These are phyloP conservation scores for Carapus acus DNA, from an alignment of 2,797 vertebrate species.

Conservation along the genomic window DNA sequence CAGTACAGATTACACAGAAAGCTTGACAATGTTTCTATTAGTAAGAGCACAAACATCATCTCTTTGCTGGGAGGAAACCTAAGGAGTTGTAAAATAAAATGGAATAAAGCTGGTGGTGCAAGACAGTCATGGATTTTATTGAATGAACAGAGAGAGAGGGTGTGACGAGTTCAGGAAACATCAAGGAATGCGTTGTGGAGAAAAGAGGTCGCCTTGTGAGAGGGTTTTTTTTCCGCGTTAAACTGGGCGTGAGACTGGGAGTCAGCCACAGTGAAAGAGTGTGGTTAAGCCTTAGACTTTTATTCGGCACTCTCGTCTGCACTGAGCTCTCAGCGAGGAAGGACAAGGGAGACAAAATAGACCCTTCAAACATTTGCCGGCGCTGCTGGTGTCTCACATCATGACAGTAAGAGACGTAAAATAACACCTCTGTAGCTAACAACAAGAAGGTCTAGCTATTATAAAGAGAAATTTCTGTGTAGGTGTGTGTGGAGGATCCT, in stretches of 20 bases:
- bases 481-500: slow-evolving; percentile 4
- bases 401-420: slow-evolving; percentile 19
- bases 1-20: slow-evolving; percentile 34
- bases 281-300: slow-evolving; percentile 60
- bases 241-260: slow-evolving; percentile 59
- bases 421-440: slow-evolving; percentile 12
- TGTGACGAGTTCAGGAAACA: slow-evolving; percentile 29
- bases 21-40: slow-evolving; percentile 26
- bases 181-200: slow-evolving; percentile 15
- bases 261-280: slow-evolving; percentile 47
- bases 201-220: slow-evolving; percentile 20
- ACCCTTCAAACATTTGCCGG: slow-evolving; percentile 38
- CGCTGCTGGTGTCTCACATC: slow-evolving; percentile 22
- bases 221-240: slow-evolving; percentile 51
- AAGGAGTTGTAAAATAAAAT: slow-evolving; percentile 20
- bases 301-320: slow-evolving; percentile 36
- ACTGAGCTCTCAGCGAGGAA: slow-evolving; percentile 38
- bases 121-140: slow-evolving; percentile 25
- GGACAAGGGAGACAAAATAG: slow-evolving; percentile 39
- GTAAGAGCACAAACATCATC: too few relatives aligned
- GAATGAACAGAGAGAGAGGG: slow-evolving; percentile 20
- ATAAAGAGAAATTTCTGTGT: slow-evolving; percentile 23
- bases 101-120: slow-evolving; percentile 11
- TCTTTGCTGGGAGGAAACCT: slow-evolving; percentile 27
- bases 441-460: slow-evolving; percentile 5